Conservation (phyloP, 1,140 invertebrate species). For the Metopolophium dirhodum region DNA sequence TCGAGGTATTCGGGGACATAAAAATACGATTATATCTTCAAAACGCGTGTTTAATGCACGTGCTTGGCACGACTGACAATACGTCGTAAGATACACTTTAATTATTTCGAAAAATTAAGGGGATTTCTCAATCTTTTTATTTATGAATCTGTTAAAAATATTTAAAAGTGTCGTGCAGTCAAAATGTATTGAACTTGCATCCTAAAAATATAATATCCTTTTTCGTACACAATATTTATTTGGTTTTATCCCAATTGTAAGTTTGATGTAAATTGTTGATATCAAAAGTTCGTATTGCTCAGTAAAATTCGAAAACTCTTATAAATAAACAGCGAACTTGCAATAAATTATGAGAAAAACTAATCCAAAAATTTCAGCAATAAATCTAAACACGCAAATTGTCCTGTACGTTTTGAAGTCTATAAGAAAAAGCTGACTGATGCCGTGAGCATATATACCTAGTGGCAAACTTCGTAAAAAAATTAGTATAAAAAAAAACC, state of each 20-base stretch:
- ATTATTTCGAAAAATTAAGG: background rate
- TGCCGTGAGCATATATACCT: too few species aligned
- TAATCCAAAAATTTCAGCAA: background rate
- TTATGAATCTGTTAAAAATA: background rate
- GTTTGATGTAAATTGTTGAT: background rate
- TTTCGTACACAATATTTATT: background rate
- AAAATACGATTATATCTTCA: background rate
- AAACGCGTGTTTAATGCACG: background rate
- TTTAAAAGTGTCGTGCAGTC: background rate
- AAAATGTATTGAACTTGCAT: background rate
- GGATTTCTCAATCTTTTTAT: background rate
- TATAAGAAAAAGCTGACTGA: background rate
- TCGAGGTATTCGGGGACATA: background rate
- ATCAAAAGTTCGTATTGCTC: background rate
- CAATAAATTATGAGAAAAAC: background rate
- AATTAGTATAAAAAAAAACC: too few species aligned
- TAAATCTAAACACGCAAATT: background rate
- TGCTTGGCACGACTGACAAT: background rate
- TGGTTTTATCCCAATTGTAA: background rate
- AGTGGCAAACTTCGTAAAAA: too few species aligned
- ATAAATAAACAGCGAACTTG: background rate
- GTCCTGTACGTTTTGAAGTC: background rate
- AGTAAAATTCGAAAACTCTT: background rate
- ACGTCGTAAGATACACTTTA: background rate
- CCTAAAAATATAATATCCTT: background rate